Evolutionary conservation across 2,888 invertebrate species (phyloP), one percentile per base, ranked within the genome.

Genomic region (Drosophila monieri): DNA sequence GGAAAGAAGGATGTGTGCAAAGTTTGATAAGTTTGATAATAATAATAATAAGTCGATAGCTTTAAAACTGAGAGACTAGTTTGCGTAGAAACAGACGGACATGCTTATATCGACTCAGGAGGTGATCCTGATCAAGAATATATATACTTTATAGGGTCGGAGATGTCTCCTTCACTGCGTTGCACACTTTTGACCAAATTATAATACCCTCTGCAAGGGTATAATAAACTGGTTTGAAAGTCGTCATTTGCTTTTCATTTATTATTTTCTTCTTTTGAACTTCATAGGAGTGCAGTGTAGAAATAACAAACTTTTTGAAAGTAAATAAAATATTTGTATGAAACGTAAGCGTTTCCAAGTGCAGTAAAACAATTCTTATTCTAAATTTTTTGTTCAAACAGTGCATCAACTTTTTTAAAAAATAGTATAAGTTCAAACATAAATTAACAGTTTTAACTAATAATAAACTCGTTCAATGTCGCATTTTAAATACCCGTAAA

Each of bases 321-420:
- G 18, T 18, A 18, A 9, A 21, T 4, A 18, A 10, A 18, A 15
- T 3, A 6, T 35, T 35, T 35, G 6, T n/a, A 9, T 4, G 3
- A 41, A 41, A 41, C 41, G 8, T 41, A 43, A 43, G 21, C 43
- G 43, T 43, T 21, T 9, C 15, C 10, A 41, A n/a, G 48, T 18
- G 21, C 18, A 6, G n/a, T 43, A 43, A 8, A 43, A 43, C 10
- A 43, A 15, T 41, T 9, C 41, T 18, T 41, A 35, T 14, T 6
- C 35, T 6, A 14, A 2, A 6, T 35, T 35, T 35, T 35, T n/a
- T 35, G 35, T 35, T 35, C 35, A 35, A 35, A 6, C 6, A 1
- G 35, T 35, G 35, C 35, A n/a, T 35, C 5, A 35, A 35, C 35
- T 35, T 2, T 35, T n/a, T n/a, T 12, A 6, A 35, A 35, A 35